Percentiles rank a stretch among this genome's conserved stretches.
Evolutionary conservation across 1,140 invertebrate species (phyloP).

Genomic region (Cydia strobilella): DNA sequence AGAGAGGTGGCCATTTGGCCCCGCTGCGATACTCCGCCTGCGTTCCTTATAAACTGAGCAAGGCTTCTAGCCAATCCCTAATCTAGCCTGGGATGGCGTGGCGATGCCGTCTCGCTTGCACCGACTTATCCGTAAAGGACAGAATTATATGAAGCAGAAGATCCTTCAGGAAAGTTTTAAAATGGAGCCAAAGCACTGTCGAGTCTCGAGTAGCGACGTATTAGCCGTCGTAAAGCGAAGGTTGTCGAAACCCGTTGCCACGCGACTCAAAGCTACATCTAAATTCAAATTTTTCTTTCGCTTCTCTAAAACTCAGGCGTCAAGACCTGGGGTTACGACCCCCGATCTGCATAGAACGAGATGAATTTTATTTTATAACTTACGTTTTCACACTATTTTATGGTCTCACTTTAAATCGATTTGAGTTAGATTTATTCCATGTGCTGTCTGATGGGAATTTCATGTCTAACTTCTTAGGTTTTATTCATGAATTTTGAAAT

Average conservation of each 20-base stretch:
- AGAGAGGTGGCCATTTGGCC: constrained; percentile 69
- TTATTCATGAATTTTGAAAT: constrained; percentile 17
- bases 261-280: constrained; percentile 61
- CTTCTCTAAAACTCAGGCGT: constrained; percentile 34
- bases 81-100: neutral
- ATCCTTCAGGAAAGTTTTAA: constrained; percentile 3
- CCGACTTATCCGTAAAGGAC: constrained; percentile 5
- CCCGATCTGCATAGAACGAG: constrained; percentile 55
- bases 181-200: constrained; percentile 3
- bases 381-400: constrained; percentile 51
- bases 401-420: constrained; percentile 41
- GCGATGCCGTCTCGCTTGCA: neutral
- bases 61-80: constrained; percentile 57
- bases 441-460: constrained; percentile 32
- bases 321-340: constrained; percentile 48
- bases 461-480: neutral
- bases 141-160: constrained; percentile 1
- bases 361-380: constrained; percentile 58
- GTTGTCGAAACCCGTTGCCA: constrained; percentile 60
- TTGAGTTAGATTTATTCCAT: constrained; percentile 36
- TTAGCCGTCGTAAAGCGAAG: constrained; percentile 72
- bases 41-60: constrained; percentile 68
- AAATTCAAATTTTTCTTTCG: constrained; percentile 70
- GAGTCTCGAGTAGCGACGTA: constrained; percentile 63
- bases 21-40: constrained; percentile 62